Base-by-base conservation (phyloP, 2,888 invertebrate species). In the Nesidiocoris tenuis region DNA sequence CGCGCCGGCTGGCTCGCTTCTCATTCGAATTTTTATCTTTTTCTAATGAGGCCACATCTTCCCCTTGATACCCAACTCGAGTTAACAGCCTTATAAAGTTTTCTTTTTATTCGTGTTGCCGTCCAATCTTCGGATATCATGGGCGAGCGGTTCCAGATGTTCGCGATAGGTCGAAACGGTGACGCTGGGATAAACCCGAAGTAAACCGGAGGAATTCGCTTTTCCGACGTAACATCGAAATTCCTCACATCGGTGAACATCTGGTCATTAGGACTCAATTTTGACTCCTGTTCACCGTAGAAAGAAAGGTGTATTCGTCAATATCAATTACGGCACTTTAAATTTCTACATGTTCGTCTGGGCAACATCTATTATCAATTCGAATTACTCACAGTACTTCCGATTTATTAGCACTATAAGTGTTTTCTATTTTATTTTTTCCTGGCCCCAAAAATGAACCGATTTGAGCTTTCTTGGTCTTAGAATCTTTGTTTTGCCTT, bases 11-110 rank as follows among this genome's bases (percentile, higher is more conserved):
- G 39, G 39, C 39, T 64, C 64, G 24, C 64, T 64, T 25, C 64
- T 18, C 64, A 24, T 64, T 64, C 64, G 25, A 64, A 64, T 25
- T 64, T 64, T 64, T 64, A 64, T 64, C n/a, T 25, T 25, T n/a
- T 64, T 24, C 64, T 64, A 64, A 64, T 64, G 64, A 64, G 64
- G 24, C 25, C 64, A 24, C 64, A 64, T 64, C 64, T 64, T 64
- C 24, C 18, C 25, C 24, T 17, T 64, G 64, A 64, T 64, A 64
- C 64, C 17, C 64, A 23, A 24, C 17, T 25, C 25, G 24, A 64
- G n/a, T 25, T 24, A 64, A 64, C 64, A 24, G 64, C 64, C 64
- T 23, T 24, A 64, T 64, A 64, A 64, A 66, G 24, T 21, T 7
- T 39, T 66, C 55, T n/a, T 55, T 66, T 39, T 66, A 1, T 66